Conservation (phyloP, 2,113 vertebrate species). For the Empidonax traillii region DNA sequence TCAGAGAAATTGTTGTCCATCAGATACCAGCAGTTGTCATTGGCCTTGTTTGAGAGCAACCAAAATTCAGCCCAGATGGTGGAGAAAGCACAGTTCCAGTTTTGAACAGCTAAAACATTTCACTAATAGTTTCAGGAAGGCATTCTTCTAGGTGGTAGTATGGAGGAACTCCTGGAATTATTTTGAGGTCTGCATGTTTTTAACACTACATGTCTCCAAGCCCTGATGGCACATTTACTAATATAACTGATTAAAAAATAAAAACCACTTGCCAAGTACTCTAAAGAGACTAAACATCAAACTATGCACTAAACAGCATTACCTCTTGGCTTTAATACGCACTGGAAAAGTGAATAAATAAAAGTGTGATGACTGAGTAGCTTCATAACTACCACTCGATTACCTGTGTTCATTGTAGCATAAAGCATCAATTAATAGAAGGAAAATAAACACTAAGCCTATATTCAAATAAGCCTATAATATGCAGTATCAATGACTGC, state of each 20-base stretch:
- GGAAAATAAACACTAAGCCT: background rate
- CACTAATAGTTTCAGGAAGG: background rate
- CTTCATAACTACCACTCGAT: background rate
- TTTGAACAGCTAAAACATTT: background rate
- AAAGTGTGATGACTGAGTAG: background rate
- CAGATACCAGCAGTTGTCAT: background rate
- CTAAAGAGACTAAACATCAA: background rate
- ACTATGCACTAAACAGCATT: background rate
- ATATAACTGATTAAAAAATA: background rate
- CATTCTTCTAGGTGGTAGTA: background rate
- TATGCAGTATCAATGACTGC: background rate
- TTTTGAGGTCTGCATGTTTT: background rate
- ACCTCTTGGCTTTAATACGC: background rate
- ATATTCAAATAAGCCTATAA: background rate
- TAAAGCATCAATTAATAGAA: background rate
- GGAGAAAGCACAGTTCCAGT: background rate
- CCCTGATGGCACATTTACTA: background rate
- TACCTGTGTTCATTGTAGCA: background rate
- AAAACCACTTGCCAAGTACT: background rate
- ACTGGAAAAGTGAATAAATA: background rate
- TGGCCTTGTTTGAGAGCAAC: background rate
- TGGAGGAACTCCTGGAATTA: background rate
- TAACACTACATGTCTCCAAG: background rate
- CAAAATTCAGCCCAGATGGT: background rate
- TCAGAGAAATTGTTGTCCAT: background rate